These are phyloP conservation scores for Leptinotarsa juncta DNA, from an alignment of 2,888 invertebrate genomes.

Conservation along the genomic window DNA sequence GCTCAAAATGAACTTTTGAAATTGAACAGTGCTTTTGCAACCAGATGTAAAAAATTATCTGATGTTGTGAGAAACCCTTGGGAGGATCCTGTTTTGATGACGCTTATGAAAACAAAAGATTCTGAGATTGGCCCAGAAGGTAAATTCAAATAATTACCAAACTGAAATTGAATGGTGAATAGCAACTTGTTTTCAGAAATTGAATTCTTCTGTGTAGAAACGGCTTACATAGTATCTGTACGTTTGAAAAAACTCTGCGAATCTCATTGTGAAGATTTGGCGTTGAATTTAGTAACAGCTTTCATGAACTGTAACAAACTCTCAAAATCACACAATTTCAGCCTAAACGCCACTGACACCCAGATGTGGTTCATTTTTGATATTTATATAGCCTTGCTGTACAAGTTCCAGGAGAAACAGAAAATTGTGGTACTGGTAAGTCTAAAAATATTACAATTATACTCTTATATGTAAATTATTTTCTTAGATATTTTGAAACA, in stretches of 20 bases:
- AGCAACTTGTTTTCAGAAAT: constrained; percentile 60
- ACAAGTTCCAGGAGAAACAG: constrained; percentile 69
- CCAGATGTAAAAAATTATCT: constrained; percentile 61
- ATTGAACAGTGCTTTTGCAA: constrained; percentile 58
- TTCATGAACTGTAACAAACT: constrained; percentile 62
- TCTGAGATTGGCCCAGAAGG: constrained; percentile 60
- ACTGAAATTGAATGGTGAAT: constrained; percentile 2
- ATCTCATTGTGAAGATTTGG: constrained; percentile 73
- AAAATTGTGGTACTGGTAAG: constrained; percentile 69
- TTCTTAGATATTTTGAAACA: too few species aligned
- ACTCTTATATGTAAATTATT: too few species aligned
- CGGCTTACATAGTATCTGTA: constrained; percentile 70
- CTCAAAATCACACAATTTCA: constrained; percentile 58
- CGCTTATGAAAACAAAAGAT: constrained; percentile 58
- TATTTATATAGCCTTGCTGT: constrained; percentile 71
- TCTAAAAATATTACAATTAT: constrained; percentile 13
- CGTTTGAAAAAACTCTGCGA: constrained; percentile 72
- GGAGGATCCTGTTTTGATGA: constrained; percentile 59
- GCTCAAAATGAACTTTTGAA: constrained; percentile 58
- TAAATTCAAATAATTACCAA: constrained; percentile 38
- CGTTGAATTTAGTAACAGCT: constrained; percentile 70
- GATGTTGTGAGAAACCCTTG: constrained; percentile 63
- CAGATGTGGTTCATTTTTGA: constrained; percentile 72
- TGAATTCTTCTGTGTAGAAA: constrained; percentile 71
- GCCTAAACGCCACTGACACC: constrained; percentile 63